Percentiles rank a stretch among this genome's conserved stretches.
phyloP scores from a whole-genome alignment of 2,113 vertebrate species.

The Nothoprocta perdicaria region DNA sequence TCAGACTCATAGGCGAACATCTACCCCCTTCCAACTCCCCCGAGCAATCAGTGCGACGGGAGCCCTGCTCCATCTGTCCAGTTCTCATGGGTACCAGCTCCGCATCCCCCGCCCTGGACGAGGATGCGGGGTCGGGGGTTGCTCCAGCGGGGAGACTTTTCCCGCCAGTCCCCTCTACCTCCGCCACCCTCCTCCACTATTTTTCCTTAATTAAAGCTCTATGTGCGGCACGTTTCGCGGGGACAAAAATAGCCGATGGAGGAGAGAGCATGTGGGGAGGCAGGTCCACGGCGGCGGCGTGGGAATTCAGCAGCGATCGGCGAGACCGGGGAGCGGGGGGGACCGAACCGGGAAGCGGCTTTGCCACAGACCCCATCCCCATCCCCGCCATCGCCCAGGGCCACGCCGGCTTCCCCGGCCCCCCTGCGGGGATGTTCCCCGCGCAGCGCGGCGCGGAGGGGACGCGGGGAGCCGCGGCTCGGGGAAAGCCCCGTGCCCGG shows the following conservation, averaged over 20 bases:
- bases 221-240: not conserved
- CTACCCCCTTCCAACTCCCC: not conserved
- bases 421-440: no score
- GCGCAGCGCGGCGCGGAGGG: not conserved
- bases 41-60: not conserved
- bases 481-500: not conserved
- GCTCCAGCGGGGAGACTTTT: no score
- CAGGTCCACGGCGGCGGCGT: conserved; percentile 7
- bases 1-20: not conserved
- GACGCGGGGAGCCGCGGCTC: not conserved
- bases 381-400: not conserved
- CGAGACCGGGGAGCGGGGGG: not conserved
- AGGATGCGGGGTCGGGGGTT: not conserved
- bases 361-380: not conserved
- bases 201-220: conserved; percentile 49
- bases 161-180: not conserved
- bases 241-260: conserved; percentile 45
- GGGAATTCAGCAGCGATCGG: conserved; percentile 12
- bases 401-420: no score
- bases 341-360: not conserved
- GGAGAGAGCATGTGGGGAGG: conserved; percentile 29
- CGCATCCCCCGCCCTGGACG: no score
- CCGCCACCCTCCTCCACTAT: not conserved
- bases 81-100: not conserved
- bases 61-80: not conserved